phyloP scores from a whole-genome alignment of 35 echinoderm and acorn worm genomes.

The Ophioderma brevispina region DNA sequence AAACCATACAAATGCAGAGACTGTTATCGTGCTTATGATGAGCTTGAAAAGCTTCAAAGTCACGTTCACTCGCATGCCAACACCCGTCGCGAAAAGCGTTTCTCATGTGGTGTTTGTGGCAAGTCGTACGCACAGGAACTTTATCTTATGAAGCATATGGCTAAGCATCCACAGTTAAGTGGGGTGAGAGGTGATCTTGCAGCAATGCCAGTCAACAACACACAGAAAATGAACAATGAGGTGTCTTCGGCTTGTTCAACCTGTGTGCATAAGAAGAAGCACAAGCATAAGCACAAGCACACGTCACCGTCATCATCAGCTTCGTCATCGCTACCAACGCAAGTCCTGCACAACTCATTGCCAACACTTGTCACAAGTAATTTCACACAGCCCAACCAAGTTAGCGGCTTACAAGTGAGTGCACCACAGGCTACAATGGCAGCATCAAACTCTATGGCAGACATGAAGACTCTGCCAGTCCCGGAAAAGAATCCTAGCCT shows the following conservation, averaged over 20 bases:
- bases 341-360: not conserved
- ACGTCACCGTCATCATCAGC: not conserved
- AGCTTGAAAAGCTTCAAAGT: constrained; percentile 86
- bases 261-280: not conserved
- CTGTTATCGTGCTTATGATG: constrained; percentile 92
- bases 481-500: not conserved
- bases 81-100: constrained; percentile 79
- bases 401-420: not conserved
- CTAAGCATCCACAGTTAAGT: constrained; percentile 81
- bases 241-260: not conserved
- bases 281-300: constrained; percentile 9
- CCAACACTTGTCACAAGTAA: not conserved
- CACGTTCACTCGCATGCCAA: constrained; percentile 88
- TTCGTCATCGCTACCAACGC: not conserved
- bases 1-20: constrained; percentile 97
- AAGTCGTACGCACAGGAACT: constrained; percentile 89
- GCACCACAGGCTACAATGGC: not conserved
- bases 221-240: not conserved
- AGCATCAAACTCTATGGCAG: not conserved
- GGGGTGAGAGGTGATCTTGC: no score
- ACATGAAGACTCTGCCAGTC: no score
- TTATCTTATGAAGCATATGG: constrained; percentile 95
- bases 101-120: constrained; percentile 86
- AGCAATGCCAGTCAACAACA: not conserved
- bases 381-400: not conserved